phyloP scores from a whole-genome alignment of 1,140 invertebrate genomes.

The Popillia japonica region DNA sequence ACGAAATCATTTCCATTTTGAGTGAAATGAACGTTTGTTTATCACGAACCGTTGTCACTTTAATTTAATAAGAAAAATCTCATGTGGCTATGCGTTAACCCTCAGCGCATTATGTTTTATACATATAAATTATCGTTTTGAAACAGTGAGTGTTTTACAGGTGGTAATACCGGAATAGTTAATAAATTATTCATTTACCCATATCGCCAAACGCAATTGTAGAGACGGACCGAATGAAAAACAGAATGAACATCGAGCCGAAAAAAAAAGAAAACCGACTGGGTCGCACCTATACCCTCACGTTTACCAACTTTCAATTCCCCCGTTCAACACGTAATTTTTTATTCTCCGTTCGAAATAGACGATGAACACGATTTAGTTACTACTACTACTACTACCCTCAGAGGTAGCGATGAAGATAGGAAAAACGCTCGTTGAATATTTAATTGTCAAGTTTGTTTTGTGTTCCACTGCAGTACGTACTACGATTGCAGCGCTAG shows the following conservation, averaged over 20 bases:
- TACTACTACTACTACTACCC: not conserved
- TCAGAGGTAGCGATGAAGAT: not conserved
- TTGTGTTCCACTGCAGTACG: not conserved
- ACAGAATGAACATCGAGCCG: not conserved
- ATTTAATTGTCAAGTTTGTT: conserved; percentile 22
- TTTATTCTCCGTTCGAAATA: not conserved
- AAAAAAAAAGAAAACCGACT: conserved; percentile 1
- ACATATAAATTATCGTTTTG: conserved; percentile 32
- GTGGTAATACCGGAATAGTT: conserved; percentile 30
- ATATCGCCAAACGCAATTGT: not conserved
- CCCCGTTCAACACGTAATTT: not conserved
- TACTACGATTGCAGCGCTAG: not conserved
- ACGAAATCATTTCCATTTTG: conserved; percentile 30
- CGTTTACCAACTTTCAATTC: not conserved
- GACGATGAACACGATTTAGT: conserved; percentile 15
- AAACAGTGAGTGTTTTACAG: conserved; percentile 24
- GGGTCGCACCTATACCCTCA: not conserved
- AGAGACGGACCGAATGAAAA: not conserved
- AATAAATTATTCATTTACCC: conserved; percentile 31
- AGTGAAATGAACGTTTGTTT: not conserved
- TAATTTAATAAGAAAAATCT: conserved; percentile 24
- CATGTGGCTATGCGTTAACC: conserved; percentile 8
- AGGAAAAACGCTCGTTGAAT: conserved; percentile 17
- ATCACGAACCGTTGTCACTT: conserved; percentile 29
- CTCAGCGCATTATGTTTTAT: not conserved